phyloP scores from a whole-genome alignment of 2,113 vertebrate genomes.

The Australoheros scitulus region DNA sequence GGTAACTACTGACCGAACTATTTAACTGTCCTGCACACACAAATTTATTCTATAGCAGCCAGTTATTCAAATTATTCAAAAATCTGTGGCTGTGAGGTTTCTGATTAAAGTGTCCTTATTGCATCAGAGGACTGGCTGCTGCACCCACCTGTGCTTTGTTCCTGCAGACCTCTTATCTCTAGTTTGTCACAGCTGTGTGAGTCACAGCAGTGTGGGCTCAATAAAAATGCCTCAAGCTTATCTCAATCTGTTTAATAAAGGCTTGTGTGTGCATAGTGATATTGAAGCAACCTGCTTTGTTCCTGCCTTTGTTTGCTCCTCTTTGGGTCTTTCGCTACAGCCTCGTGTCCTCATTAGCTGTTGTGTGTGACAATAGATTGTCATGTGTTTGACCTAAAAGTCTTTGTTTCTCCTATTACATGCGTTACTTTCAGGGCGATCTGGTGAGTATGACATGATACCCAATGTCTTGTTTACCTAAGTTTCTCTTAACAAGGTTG shows the following conservation, averaged over 20 bases:
- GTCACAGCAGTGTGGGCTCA: background rate
- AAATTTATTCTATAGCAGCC: background rate
- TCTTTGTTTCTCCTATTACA: conserved; percentile 43
- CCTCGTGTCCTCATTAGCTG: fast-evolving
- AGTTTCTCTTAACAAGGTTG: background rate
- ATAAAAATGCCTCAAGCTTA: conserved; percentile 24
- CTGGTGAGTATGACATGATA: conserved; percentile 78
- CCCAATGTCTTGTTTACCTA: background rate
- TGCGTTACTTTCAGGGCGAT: conserved; percentile 76
- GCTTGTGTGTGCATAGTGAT: conserved; percentile 27
- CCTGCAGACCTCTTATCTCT: conserved; percentile 33
- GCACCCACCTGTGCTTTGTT: conserved; percentile 35
- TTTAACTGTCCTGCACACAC: background rate
- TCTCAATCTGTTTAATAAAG: conserved; percentile 40
- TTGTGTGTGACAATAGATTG: background rate
- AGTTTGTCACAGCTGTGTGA: conserved; percentile 22
- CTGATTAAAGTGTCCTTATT: background rate
- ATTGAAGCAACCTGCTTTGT: conserved; percentile 2
- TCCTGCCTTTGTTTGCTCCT: conserved; percentile 7
- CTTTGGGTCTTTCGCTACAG: background rate
- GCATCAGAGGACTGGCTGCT: conserved; percentile 19
- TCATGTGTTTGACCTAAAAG: conserved; percentile 5
- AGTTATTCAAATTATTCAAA: background rate
- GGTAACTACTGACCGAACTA: background rate
- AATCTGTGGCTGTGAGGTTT: background rate